These are phyloP conservation scores for Tretioscincus oriximinensis DNA, from an alignment of 2,113 vertebrate genomes.

Conservation along the genomic window DNA sequence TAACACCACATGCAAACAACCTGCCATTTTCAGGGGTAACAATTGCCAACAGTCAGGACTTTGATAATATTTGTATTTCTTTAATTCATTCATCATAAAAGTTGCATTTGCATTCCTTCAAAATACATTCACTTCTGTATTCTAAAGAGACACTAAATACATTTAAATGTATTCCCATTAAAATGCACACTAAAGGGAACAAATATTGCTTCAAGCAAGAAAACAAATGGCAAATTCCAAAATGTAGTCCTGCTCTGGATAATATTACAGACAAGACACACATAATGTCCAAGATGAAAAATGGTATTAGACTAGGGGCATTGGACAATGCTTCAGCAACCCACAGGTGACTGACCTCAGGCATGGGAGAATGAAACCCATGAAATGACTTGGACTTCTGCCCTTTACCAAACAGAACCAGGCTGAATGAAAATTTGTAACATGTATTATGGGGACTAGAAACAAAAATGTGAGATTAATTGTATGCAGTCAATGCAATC, in stretches of 20 bases:
- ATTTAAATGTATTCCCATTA: neutral
- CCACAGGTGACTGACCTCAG: neutral
- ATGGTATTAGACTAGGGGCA: neutral
- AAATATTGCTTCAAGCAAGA: neutral
- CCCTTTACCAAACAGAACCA: neutral
- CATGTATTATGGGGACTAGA: neutral
- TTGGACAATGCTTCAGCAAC: neutral
- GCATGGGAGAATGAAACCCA: neutral
- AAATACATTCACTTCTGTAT: too few species aligned
- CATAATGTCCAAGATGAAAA: neutral
- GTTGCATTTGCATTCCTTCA: too few species aligned
- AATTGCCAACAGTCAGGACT: neutral
- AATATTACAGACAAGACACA: neutral
- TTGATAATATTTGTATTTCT: too few species aligned
- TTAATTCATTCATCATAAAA: too few species aligned
- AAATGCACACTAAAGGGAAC: neutral
- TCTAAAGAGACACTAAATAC: neutral
- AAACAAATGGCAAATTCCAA: too few species aligned
- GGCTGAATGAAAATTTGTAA: neutral
- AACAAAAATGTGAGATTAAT: neutral
- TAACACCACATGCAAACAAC: neutral
- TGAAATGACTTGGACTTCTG: neutral
- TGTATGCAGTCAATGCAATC: neutral
- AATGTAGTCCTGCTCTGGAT: neutral
- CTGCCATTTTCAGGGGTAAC: neutral